Conservation (phyloP, 2,888 invertebrate genomes). For the Synergus laeviventris region DNA sequence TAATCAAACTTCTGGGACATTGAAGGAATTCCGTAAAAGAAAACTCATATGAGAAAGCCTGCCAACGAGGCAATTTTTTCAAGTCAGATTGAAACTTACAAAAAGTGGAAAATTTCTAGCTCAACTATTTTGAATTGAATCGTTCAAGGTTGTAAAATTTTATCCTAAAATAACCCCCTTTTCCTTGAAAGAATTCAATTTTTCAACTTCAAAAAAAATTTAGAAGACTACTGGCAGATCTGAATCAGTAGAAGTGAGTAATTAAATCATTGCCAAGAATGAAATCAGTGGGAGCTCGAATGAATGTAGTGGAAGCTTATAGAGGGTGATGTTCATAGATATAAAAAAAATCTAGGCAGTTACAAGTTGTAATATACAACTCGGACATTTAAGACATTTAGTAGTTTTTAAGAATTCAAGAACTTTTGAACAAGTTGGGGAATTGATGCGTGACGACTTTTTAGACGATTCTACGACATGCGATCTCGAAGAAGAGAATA, state of each 20-base stretch:
- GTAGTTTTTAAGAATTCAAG: conserved; percentile 11
- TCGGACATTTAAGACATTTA: background rate
- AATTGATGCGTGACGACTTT: conserved; percentile 23
- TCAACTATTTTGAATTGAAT: no score
- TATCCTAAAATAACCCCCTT: no score
- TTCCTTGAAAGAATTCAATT: no score
- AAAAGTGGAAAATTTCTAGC: no score
- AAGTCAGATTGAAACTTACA: no score
- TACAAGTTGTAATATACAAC: background rate
- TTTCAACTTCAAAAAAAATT: no score
- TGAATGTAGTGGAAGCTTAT: background rate
- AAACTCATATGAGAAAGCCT: background rate
- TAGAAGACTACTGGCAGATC: no score
- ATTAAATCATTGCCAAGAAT: no score
- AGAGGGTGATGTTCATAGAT: conserved; percentile 9
- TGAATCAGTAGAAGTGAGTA: background rate
- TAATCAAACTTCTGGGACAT: background rate
- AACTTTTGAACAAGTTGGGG: conserved; percentile 13
- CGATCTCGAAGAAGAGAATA: background rate
- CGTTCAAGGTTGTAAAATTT: no score
- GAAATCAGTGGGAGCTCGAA: background rate
- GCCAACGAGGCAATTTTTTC: no score
- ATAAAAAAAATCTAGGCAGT: background rate
- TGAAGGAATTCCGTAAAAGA: background rate
- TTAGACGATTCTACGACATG: conserved; percentile 8